Percentiles rank a stretch among this genome's conserved stretches.
These are phyloP conservation scores for Myoxocephalus aenaeus DNA, from an alignment of 2,797 vertebrate genomes.

Conservation along the genomic window DNA sequence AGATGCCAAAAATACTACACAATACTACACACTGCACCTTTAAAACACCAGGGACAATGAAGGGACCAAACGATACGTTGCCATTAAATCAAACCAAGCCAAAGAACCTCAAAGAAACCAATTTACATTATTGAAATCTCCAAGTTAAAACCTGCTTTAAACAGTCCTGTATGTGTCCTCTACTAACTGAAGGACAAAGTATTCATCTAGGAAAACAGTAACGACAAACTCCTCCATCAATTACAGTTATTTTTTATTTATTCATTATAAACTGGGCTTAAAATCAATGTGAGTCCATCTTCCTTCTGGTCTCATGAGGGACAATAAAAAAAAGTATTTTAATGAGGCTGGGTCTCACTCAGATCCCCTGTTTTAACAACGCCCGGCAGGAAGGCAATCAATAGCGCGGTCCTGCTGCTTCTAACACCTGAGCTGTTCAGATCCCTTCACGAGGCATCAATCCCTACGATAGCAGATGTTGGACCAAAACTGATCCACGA, in stretches of 20 bases:
- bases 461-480: background rate
- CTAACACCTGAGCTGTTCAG: constrained; percentile 47
- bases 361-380: constrained; percentile 9
- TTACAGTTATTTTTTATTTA: background rate
- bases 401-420: constrained; percentile 32
- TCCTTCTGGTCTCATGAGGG: background rate
- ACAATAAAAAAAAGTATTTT: constrained; percentile 36
- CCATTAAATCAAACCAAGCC: constrained; percentile 10
- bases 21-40: background rate
- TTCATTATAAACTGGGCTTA: background rate
- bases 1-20: background rate
- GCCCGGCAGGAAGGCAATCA: constrained; percentile 37
- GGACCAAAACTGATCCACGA: background rate
- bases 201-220: background rate
- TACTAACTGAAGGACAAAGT: too few species aligned
- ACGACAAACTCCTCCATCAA: background rate
- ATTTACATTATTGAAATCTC: background rate
- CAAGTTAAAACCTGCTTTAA: constrained; percentile 17
- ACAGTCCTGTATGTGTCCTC: background rate
- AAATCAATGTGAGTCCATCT: constrained; percentile 37
- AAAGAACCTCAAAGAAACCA: background rate
- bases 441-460: background rate
- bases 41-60: background rate
- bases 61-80: background rate
- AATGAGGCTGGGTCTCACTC: constrained; percentile 36